Evolutionary conservation across 2,113 vertebrate genomes (phyloP).

Genomic region (Scatophagus argus): DNA sequence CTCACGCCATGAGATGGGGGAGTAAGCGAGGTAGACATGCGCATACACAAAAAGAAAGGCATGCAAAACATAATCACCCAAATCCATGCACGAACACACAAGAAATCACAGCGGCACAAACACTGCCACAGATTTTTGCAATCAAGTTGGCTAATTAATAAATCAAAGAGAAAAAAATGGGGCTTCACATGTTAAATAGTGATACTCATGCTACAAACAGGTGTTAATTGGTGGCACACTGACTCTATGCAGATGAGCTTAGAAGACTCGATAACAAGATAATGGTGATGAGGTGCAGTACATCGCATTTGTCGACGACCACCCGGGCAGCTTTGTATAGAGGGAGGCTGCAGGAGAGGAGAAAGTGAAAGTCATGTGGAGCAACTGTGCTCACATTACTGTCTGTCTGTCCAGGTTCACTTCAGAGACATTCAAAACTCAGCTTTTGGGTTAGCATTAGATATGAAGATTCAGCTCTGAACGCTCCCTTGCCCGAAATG

Average conservation of each 20-base stretch:
- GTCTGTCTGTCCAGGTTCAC: not conserved
- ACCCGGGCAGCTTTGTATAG: not conserved
- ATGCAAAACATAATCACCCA: constrained; percentile 12
- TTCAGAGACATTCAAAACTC: not conserved
- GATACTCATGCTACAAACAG: constrained; percentile 51
- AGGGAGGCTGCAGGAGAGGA: not conserved
- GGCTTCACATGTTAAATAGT: constrained; percentile 25
- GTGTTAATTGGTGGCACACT: constrained; percentile 58
- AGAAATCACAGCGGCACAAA: constrained; percentile 3
- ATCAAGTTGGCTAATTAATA: constrained; percentile 56
- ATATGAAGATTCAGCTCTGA: not conserved
- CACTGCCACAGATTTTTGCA: constrained; percentile 41
- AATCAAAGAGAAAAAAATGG: constrained; percentile 11
- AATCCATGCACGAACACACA: not conserved
- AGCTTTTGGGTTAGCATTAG: not conserved
- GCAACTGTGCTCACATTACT: not conserved
- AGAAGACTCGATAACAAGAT: not conserved
- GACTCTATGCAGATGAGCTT: constrained; percentile 51
- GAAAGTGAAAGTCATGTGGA: not conserved
- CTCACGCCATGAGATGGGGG: constrained; percentile 5
- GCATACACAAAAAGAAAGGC: constrained; percentile 1
- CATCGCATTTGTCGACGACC: not conserved
- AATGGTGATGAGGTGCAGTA: not conserved
- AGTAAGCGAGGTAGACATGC: constrained; percentile 5
- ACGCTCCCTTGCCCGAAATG: not conserved